Evolutionary conservation across 2,113 vertebrate species (phyloP).

Genomic region (Haemorhous mexicanus): DNA sequence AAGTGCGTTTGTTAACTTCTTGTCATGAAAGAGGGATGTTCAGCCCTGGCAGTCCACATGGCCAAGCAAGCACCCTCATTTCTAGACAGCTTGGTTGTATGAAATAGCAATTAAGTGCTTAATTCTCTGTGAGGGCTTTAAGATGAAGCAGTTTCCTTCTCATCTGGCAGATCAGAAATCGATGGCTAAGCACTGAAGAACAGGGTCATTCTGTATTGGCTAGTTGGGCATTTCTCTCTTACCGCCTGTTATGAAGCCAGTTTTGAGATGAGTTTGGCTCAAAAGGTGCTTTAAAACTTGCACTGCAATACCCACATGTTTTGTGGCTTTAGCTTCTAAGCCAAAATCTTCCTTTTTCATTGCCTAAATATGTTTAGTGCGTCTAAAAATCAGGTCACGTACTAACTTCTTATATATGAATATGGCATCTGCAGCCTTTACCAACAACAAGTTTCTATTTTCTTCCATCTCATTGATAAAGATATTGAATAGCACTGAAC

Average conservation of each 20-base stretch:
- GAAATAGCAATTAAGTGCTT: neutral
- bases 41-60: neutral
- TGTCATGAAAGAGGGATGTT: neutral
- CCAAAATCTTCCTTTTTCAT: slow-evolving; percentile 48
- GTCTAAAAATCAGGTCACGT: slow-evolving; percentile 67
- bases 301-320: neutral
- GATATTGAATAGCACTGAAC: slow-evolving; percentile 61
- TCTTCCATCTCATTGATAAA: slow-evolving; percentile 68
- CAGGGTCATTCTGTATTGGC: neutral
- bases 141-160: neutral
- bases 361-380: slow-evolving; percentile 34
- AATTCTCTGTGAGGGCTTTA: neutral
- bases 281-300: slow-evolving; percentile 37
- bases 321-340: slow-evolving; percentile 32
- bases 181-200: neutral
- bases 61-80: neutral
- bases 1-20: neutral
- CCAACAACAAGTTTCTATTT: slow-evolving; percentile 69
- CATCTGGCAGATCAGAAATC: neutral
- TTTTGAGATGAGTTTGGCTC: neutral
- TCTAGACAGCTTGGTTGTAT: neutral
- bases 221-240: neutral
- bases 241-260: neutral
- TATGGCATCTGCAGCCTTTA: slow-evolving; percentile 68
- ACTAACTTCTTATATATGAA: slow-evolving; percentile 64